A percentile compares a stretch with the other conserved stretches of the same genome.
phyloP scores from a whole-genome alignment of 2,888 invertebrate species.

The Dolichopus griseipennis region DNA sequence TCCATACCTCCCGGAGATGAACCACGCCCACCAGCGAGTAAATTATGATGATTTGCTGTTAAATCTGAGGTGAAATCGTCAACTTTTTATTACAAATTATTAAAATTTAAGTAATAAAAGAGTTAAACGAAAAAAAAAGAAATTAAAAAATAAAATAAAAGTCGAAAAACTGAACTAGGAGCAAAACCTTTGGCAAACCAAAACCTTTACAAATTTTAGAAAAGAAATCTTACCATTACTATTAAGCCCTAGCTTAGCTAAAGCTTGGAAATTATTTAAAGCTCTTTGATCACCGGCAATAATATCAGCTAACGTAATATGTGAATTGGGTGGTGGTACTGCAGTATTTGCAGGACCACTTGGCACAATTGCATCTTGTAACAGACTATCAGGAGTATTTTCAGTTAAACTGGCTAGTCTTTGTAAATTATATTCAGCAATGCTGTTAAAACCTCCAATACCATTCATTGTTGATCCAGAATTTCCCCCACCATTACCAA shows the following conservation, averaged over 20 bases:
- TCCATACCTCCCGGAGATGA: conserved; percentile 53
- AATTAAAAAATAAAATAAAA: conserved; percentile 15
- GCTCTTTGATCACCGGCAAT: conserved; percentile 67
- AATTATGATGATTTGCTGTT: conserved; percentile 33
- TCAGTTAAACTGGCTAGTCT: conserved; percentile 75
- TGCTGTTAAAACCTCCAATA: conserved; percentile 49
- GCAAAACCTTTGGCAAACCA: background rate
- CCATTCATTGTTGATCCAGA: conserved; percentile 40
- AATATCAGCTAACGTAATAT: conserved; percentile 68
- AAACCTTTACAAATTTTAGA: background rate
- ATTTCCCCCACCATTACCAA: conserved; percentile 38
- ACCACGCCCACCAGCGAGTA: conserved; percentile 38
- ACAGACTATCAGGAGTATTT: conserved; percentile 46
- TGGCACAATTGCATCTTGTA: conserved; percentile 35
- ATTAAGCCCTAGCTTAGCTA: conserved; percentile 74
- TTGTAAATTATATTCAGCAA: conserved; percentile 79
- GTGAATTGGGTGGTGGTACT: conserved; percentile 50
- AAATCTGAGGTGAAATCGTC: conserved; percentile 43
- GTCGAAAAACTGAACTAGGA: background rate
- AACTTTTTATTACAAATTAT: conserved; percentile 16
- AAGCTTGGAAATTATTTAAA: conserved; percentile 79
- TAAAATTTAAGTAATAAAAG: conserved; percentile 16
- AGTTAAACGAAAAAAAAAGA: conserved; percentile 13
- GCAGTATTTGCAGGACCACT: conserved; percentile 29
- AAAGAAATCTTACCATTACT: conserved; percentile 49